Evolutionary conservation across 2,888 invertebrate species (phyloP), one percentile per base, ranked within the genome.

Genomic region (Noctua fimbriata): DNA sequence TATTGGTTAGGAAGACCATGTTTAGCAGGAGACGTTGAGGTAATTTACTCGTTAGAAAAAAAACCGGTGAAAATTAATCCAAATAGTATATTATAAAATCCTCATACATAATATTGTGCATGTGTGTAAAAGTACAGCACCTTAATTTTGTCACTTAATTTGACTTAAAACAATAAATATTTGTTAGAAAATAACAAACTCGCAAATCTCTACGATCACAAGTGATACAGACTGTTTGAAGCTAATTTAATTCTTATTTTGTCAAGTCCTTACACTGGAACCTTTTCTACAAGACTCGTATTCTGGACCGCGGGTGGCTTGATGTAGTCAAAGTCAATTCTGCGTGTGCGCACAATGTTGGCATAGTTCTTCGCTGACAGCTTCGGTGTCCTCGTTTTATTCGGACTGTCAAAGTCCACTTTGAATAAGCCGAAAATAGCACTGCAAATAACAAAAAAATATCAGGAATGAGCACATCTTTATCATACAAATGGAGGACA

Each of bases 401-500:
- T 90, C 24, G 95, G 92, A 81, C 94, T 95, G 18, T 93, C 85
- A 88, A 94, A 97, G 84, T 97, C 96, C 14, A 97, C 97, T 76
- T 94, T 92, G 87, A 94, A 97, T 28, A 97, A 90, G 1, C 97
- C 97, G 76, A 97, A 97, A 87, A 95, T 95, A 7, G 93, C 90
- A 36, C 97, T 97, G 94, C 28, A 95, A 95, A 21, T 36, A 36
- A 21, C 2, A 65, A 21, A 18, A 58, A 47, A 47, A 41, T 18
- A 18, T n/a, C n/a, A n/a, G 12, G n/a, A 10, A 6, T 28, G 6
- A 28, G n/a, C 60, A 28, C 60, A 9, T 55, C 52, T 55, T 55
- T 55, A 55, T 24, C 10, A 24, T 7, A 18, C 18, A 49, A 49
- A 18, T 49, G 18, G 1, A 18, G 49, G 49, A 49, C 18, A 49